These are phyloP conservation scores for Parelbella ahira DNA, from an alignment of 2,888 invertebrate species.

Conservation along the genomic window DNA sequence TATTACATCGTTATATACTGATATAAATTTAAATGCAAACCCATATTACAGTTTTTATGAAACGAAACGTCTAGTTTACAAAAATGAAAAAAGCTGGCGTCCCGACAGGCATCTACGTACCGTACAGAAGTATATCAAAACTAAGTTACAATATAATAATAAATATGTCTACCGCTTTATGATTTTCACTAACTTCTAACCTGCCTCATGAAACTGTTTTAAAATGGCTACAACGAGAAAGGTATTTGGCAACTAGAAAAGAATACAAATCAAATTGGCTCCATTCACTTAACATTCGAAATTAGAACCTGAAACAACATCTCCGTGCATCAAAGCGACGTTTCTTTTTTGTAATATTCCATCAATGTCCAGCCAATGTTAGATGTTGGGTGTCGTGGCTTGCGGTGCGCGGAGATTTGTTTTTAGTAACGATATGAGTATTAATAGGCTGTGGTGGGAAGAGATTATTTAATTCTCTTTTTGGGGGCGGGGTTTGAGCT, in stretches of 20 bases:
- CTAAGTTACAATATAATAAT: slow-evolving; percentile 59
- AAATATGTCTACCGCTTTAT: slow-evolving; percentile 68
- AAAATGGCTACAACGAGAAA: slow-evolving; percentile 57
- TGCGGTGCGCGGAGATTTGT: slow-evolving; percentile 51
- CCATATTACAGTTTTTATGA: slow-evolving; percentile 36
- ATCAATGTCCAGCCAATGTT: slow-evolving; percentile 12
- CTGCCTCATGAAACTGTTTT: slow-evolving; percentile 63
- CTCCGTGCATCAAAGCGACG: slow-evolving; percentile 56
- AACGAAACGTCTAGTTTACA: slow-evolving; percentile 9
- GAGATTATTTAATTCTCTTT: slow-evolving; percentile 69
- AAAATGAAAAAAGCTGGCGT: too few species aligned
- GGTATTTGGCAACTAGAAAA: slow-evolving; percentile 77
- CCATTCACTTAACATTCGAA: slow-evolving; percentile 58
- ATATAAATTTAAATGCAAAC: slow-evolving; percentile 66
- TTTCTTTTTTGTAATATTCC: slow-evolving; percentile 24
- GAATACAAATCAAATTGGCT: slow-evolving; percentile 65
- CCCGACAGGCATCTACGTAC: slow-evolving; percentile 20
- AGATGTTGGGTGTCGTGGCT: slow-evolving; percentile 35
- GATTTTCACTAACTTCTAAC: slow-evolving; percentile 59
- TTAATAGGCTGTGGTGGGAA: slow-evolving; percentile 60
- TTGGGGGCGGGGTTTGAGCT: slow-evolving; percentile 78
- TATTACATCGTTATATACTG: slow-evolving; percentile 45
- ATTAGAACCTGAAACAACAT: slow-evolving; percentile 60
- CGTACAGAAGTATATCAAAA: slow-evolving; percentile 46
- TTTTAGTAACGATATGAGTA: slow-evolving; percentile 61